phyloP scores from a whole-genome alignment of 2,888 invertebrate species.

The Lepetodrilus schrolli region DNA sequence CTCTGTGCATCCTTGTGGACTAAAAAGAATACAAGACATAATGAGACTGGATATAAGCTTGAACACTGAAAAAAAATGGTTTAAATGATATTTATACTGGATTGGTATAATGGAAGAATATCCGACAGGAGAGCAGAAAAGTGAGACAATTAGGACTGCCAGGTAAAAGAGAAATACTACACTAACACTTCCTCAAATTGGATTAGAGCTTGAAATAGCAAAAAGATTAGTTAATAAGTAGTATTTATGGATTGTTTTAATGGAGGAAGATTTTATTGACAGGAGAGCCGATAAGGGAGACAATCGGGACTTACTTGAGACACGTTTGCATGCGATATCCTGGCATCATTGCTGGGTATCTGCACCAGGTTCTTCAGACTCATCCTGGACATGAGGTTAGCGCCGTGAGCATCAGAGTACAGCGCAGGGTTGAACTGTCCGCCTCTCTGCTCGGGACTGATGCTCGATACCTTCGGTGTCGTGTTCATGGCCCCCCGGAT shows the following conservation, averaged over 20 bases:
- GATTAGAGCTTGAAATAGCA: no score
- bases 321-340: background rate
- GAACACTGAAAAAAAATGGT: no score
- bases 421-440: slow-evolving; percentile 11
- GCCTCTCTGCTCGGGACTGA: slow-evolving; percentile 28
- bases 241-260: background rate
- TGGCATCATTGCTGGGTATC: slow-evolving; percentile 26
- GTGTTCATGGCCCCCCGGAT: background rate
- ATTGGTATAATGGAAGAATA: no score
- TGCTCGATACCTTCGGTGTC: slow-evolving; percentile 19
- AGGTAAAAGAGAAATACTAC: no score
- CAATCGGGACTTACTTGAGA: background rate
- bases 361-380: slow-evolving; percentile 13
- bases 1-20: no score
- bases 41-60: no score
- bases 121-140: no score
- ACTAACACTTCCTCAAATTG: no score
- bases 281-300: no score
- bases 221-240: background rate
- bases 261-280: background rate
- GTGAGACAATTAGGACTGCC: no score
- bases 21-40: no score
- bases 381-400: slow-evolving; percentile 22
- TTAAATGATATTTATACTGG: no score
- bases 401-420: background rate